These are phyloP conservation scores for Sebastes itinus DNA, from an alignment of 2,797 vertebrate genomes.

Conservation along the genomic window DNA sequence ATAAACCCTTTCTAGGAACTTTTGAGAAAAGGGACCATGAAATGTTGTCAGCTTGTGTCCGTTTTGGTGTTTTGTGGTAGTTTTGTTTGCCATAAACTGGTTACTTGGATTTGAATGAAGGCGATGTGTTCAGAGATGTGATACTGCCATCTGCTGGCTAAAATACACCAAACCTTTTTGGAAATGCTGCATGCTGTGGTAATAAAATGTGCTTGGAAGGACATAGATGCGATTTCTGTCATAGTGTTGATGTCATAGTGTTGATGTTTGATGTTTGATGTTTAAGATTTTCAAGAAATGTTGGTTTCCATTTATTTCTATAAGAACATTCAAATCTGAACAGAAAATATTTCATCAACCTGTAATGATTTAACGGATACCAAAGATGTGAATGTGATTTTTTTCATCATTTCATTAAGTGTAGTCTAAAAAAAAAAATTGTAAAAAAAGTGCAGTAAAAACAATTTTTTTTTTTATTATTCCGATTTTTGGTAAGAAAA, in stretches of 20 bases:
- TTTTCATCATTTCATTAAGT: too few species aligned
- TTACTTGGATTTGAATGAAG: not conserved
- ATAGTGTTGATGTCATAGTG: too few species aligned
- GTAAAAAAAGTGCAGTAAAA: too few species aligned
- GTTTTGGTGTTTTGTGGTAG: not conserved
- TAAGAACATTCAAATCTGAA: not conserved
- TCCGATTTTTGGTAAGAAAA: too few species aligned
- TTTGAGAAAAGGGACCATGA: not conserved
- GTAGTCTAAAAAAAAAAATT: too few species aligned
- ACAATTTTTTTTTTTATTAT: too few species aligned
- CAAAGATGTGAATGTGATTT: too few species aligned
- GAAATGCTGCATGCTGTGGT: not conserved
- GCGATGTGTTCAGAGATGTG: not conserved
- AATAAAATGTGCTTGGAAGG: not conserved
- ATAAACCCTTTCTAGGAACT: not conserved
- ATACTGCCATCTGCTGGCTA: conserved; percentile 29
- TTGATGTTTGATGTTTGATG: too few species aligned
- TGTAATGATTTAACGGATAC: too few species aligned
- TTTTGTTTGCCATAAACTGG: too few species aligned
- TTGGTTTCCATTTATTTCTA: not conserved
- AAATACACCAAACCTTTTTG: not conserved
- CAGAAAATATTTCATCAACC: too few species aligned
- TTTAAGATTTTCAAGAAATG: not conserved
- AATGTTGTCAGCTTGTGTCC: not conserved
- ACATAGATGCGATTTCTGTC: not conserved